Evolutionary conservation across 1,140 invertebrate genomes (phyloP).

Genomic region (Araneus ventricosus): DNA sequence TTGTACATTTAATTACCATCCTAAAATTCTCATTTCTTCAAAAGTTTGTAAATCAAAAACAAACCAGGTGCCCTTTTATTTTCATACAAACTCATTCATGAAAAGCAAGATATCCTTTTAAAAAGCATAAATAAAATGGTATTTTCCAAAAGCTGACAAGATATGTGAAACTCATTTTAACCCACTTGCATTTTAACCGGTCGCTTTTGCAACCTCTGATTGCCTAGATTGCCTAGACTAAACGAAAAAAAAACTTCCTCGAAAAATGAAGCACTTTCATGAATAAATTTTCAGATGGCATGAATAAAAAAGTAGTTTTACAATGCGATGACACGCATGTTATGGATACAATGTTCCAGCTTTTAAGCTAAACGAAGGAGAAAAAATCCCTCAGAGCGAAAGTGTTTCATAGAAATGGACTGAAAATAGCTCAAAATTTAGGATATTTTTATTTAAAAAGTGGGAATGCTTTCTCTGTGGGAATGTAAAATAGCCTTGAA

Average conservation of each 20-base stretch:
- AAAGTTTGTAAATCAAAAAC: too few species aligned
- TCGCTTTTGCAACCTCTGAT: background rate
- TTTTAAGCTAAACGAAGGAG: background rate
- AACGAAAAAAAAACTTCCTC: background rate
- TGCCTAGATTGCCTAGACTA: background rate
- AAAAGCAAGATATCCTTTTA: too few species aligned
- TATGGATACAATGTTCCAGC: constrained; percentile 12
- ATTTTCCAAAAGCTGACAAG: background rate
- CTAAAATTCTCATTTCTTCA: too few species aligned
- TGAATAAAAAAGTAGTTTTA: constrained; percentile 22
- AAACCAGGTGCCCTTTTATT: too few species aligned
- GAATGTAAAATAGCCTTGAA: background rate
- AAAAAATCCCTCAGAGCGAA: background rate
- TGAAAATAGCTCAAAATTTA: background rate
- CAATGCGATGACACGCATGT: constrained; percentile 13
- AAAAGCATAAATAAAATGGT: background rate
- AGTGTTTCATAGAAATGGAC: constrained; percentile 25
- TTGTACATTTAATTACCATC: too few species aligned
- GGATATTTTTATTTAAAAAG: constrained; percentile 18
- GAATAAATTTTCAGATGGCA: constrained; percentile 8
- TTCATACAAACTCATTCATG: too few species aligned
- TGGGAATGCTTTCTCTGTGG: background rate
- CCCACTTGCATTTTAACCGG: background rate
- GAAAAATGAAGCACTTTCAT: constrained; percentile 18
- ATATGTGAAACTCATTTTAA: constrained; percentile 12